These are phyloP conservation scores for Dexiosoma caninum DNA, from an alignment of 2,888 invertebrate genomes.

Conservation along the genomic window DNA sequence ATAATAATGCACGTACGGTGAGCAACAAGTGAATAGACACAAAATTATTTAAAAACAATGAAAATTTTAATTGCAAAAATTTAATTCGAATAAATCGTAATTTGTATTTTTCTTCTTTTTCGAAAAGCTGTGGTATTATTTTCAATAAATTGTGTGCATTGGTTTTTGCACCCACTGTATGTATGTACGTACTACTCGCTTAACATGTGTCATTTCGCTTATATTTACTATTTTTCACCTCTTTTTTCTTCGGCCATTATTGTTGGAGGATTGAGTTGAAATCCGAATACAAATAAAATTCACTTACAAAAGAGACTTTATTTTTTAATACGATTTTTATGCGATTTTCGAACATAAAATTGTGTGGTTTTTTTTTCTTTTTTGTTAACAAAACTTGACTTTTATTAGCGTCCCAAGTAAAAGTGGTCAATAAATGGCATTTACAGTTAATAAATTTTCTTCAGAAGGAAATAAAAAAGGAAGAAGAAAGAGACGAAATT, in stretches of 20 bases:
- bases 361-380: no score
- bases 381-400: constrained; percentile 60
- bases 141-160: background rate
- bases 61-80: background rate
- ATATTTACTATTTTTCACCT: constrained; percentile 16
- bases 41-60: background rate
- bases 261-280: constrained; percentile 29
- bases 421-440: constrained; percentile 66
- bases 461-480: background rate
- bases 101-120: no score
- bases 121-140: no score
- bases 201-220: constrained; percentile 49
- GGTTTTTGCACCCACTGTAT: constrained; percentile 12
- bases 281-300: constrained; percentile 11
- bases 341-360: constrained; percentile 61
- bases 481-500: constrained; percentile 19
- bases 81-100: no score
- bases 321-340: constrained; percentile 59
- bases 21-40: background rate
- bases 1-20: background rate
- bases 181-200: constrained; percentile 8
- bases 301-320: constrained; percentile 7
- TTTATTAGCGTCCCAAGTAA: constrained; percentile 58
- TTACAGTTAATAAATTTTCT: constrained; percentile 64
- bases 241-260: background rate